Base-by-base conservation (phyloP, 2,888 invertebrate species). In the Tachystola acroxantha region DNA sequence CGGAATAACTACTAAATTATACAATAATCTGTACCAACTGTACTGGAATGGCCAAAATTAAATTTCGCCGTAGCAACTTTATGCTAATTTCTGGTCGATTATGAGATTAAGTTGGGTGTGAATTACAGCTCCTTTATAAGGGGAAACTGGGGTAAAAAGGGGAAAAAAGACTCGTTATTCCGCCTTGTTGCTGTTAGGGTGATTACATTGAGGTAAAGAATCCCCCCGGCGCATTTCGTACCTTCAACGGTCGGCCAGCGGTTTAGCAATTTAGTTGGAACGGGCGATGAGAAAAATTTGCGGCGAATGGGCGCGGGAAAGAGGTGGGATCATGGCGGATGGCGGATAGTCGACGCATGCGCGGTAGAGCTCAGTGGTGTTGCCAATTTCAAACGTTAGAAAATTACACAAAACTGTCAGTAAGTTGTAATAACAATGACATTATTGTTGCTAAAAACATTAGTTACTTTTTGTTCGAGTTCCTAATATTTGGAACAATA, bases 261-360 rank as follows among this genome's bases (percentile, higher is more conserved):
- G 80, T 75, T 84, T 78, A 53, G 78, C 77, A 82, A 84, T 84
- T 85, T 80, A 72, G 66, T 73, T 59, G 60, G 63, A 66, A 67
- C 67, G 65, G 66, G 62, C 64, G 63, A 71, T 72, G 72, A 77
- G 79, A 80, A 84, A 81, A 82, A 79, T 72, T 75, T 73, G 73
- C 69, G 64, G 66, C 54, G 58, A 16, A 55, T 60, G 57, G 56
- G 48, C 45, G 47, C 50, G 53, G 32, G 14, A 32, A 34, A 26
- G 32, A 48, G 56, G 53, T 46, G 42, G 48, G 9, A 24, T 24
- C 45, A 33, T 35, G 45, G 46, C 37, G 40, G 40, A 33, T 35
- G 45, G 46, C 37, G 40, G 40, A 39, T 38, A 37, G 40, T 24
- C n/a, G 27, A 11, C 27, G 27, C 27, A 10, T 27, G 27, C 27